Evolutionary conservation across 2,888 invertebrate species (phyloP), one percentile per base, ranked within the genome.

Genomic region (Ecdyonurus torrentis): DNA sequence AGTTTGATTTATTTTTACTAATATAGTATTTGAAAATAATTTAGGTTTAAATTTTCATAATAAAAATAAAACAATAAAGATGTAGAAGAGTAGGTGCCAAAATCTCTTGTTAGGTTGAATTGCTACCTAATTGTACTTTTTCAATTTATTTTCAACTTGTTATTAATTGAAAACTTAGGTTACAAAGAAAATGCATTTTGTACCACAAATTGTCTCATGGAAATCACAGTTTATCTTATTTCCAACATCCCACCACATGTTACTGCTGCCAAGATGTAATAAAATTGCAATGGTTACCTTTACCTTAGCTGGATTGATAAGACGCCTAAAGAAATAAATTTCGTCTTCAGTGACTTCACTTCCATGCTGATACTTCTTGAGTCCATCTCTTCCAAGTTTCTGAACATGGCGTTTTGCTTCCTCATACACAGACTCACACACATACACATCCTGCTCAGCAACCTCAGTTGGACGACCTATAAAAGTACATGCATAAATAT

Each of bases 311-410:
- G 85, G 84, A 72, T 82, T 85, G 58, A 86, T 81, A 2, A 83
- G 78, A 68, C 80, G 77, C 63, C 86, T 83, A 76, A 93, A 92
- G 75, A 84, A 87, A 72, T 88, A 90, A 61, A 89, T 80, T 76
- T 99, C 98, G 76, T 99, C 98, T 61, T 92, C 87, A n/a, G 87
- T 89, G 55, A 97, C 95, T 15, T 84, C 81, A 59, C 87, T 83
- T 55, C 85, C 84, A 69, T 91, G 89, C 65, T 83, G 83, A 70
- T 89, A 91, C 77, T 90, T 92, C 70, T 89, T 85, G 64, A 92
- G 74, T 0, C 89, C 89, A 50, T 83, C 83, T 10, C 75, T 72
- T 62, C 83, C 81, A 20, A 89, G 78, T 71, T 89, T 85, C 66
- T 86, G 81, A 61, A 91, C 83, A 63, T 87, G 81, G 64, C 88